These are phyloP conservation scores for Drosophila parthenogenetica DNA, from an alignment of 2,888 invertebrate species.

Conservation along the genomic window DNA sequence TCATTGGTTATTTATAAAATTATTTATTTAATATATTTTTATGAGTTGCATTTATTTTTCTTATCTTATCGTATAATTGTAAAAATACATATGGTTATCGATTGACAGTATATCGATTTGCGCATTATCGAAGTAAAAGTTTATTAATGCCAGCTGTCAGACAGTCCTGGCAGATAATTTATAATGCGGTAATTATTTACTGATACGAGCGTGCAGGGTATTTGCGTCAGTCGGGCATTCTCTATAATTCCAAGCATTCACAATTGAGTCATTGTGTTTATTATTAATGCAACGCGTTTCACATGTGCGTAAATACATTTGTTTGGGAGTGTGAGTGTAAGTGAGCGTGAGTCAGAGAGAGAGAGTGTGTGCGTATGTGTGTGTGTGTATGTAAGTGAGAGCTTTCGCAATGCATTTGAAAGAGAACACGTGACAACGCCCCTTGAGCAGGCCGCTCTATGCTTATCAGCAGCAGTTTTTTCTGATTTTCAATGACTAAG, in stretches of 20 bases:
- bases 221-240: slow-evolving; percentile 1
- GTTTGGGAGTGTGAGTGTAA: slow-evolving; percentile 4
- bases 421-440: slow-evolving; percentile 69
- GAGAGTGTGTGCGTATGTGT: slow-evolving; percentile 1
- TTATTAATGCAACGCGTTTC: slow-evolving; percentile 63
- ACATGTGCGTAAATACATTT: slow-evolving; percentile 49
- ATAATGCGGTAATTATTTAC: neutral
- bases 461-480: slow-evolving; percentile 38
- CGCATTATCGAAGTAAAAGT: neutral
- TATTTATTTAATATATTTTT: slow-evolving; percentile 4
- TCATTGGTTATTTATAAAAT: neutral
- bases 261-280: slow-evolving; percentile 46
- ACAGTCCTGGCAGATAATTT: neutral
- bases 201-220: slow-evolving; percentile 20
- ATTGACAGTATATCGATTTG: slow-evolving; percentile 6
- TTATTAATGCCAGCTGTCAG: neutral
- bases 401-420: slow-evolving; percentile 29
- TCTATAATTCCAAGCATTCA: neutral
- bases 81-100: slow-evolving; percentile 10
- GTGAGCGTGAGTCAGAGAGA: slow-evolving; percentile 19
- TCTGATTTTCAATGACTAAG: slow-evolving; percentile 22
- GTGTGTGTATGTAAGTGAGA: neutral
- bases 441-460: slow-evolving; percentile 35
- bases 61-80: slow-evolving; percentile 10
- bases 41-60: neutral